Conservation (phyloP, 2,797 vertebrate genomes). For the Heteromormyrus szaboi region DNA sequence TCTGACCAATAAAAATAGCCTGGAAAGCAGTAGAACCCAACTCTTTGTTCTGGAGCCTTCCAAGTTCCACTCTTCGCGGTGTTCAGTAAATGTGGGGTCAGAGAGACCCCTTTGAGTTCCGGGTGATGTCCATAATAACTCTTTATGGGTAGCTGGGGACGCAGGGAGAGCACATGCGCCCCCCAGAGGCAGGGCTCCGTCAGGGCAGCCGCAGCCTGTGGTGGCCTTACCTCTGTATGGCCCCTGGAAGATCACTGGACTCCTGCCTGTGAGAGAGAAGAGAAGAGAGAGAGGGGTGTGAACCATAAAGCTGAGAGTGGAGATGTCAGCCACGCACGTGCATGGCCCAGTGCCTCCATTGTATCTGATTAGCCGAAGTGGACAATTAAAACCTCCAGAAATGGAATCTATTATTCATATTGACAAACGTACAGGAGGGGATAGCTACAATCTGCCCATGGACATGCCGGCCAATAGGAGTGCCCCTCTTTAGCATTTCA, state of each 20-base stretch:
- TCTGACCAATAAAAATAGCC: neutral
- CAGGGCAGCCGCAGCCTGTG: neutral
- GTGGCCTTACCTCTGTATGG: conserved; percentile 64
- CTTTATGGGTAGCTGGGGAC: neutral
- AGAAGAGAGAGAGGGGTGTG: conserved; percentile 28
- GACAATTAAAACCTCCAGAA: neutral
- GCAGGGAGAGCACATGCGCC: neutral
- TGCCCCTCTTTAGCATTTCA: conserved; percentile 15
- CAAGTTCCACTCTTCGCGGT: neutral
- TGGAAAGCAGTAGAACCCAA: neutral
- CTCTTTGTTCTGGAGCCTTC: neutral
- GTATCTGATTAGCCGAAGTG: neutral
- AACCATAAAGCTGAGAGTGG: neutral
- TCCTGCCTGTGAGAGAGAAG: conserved; percentile 61
- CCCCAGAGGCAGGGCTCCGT: neutral
- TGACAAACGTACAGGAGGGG: neutral
- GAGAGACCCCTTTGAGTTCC: neutral
- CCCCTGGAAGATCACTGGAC: conserved; percentile 66
- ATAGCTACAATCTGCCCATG: neutral
- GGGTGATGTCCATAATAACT: neutral
- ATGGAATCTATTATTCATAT: conserved; percentile 3
- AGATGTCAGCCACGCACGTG: conserved; percentile 4
- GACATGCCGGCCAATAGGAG: neutral
- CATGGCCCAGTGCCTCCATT: neutral
- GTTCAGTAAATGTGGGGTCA: neutral